These are phyloP conservation scores for Helogale parvula DNA, from an alignment of 2,113 vertebrate genomes.

Conservation along the genomic window DNA sequence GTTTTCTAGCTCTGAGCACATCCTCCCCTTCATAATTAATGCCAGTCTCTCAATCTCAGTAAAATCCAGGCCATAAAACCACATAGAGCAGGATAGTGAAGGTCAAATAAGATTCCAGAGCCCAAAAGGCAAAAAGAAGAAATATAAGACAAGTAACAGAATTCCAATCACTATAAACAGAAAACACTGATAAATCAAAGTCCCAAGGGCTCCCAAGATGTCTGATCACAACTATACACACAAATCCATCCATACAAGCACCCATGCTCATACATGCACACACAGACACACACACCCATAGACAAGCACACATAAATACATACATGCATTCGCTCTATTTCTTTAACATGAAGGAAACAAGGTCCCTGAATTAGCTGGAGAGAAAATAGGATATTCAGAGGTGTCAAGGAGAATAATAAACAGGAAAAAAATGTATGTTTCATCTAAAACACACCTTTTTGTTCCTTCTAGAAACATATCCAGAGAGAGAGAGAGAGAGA, in stretches of 20 bases:
- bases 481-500: background rate
- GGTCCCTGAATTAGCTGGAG: background rate
- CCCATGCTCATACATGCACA: fast-evolving
- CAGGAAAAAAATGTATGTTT: background rate
- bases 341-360: slow-evolving; percentile 18
- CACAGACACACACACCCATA: background rate
- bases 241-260: background rate
- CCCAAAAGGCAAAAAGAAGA: background rate
- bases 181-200: background rate
- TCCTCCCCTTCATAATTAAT: slow-evolving; percentile 26
- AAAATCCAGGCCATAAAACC: background rate
- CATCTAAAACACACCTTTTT: background rate
- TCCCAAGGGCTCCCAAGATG: background rate
- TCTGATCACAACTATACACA: background rate
- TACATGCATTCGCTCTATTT: background rate
- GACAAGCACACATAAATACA: background rate
- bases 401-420: slow-evolving; percentile 17
- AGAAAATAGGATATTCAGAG: background rate
- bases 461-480: background rate
- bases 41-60: background rate
- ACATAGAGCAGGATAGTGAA: background rate
- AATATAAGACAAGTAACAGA: background rate
- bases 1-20: slow-evolving; percentile 15
- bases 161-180: background rate
- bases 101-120: background rate